Percentiles rank a stretch among this genome's conserved stretches.
Evolutionary conservation across 2,888 invertebrate species (phyloP).

Genomic region (Cerastis leucographa): DNA sequence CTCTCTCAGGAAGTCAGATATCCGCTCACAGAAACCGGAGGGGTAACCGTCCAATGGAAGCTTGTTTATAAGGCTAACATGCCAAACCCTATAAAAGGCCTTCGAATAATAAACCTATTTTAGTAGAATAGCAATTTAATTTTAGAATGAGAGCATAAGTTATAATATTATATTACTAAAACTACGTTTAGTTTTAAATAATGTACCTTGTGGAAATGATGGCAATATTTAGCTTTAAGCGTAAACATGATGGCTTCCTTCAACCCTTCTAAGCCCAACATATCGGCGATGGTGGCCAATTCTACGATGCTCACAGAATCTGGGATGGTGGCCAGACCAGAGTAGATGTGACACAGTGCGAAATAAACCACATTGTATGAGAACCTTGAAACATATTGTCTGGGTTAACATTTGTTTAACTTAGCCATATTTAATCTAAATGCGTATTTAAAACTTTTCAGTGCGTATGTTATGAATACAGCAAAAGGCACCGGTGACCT

Average conservation of each 20-base stretch:
- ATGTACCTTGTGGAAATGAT: constrained; percentile 96
- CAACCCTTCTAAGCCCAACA: constrained; percentile 97
- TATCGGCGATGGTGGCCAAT: constrained; percentile 96
- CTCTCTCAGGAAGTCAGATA: background rate
- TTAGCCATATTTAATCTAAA: background rate
- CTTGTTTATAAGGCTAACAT: background rate
- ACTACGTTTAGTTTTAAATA: background rate
- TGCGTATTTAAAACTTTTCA: background rate
- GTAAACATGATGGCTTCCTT: constrained; percentile 97
- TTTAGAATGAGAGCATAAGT: background rate
- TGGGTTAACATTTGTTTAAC: constrained; percentile 33
- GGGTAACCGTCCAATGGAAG: background rate
- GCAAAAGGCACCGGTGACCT: background rate
- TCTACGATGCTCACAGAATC: constrained; percentile 96
- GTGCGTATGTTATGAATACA: background rate
- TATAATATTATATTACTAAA: background rate
- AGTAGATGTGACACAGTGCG: constrained; percentile 98
- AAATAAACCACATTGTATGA: constrained; percentile 97
- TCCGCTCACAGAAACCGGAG: background rate
- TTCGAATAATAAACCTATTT: constrained; percentile 1
- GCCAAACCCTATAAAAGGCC: background rate
- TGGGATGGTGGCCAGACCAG: constrained; percentile 97
- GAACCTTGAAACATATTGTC: constrained; percentile 88
- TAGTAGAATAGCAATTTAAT: constrained; percentile 5
- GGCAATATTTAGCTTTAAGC: constrained; percentile 96